phyloP scores from a whole-genome alignment of 1,140 invertebrate species.

The Melitaea cinxia region DNA sequence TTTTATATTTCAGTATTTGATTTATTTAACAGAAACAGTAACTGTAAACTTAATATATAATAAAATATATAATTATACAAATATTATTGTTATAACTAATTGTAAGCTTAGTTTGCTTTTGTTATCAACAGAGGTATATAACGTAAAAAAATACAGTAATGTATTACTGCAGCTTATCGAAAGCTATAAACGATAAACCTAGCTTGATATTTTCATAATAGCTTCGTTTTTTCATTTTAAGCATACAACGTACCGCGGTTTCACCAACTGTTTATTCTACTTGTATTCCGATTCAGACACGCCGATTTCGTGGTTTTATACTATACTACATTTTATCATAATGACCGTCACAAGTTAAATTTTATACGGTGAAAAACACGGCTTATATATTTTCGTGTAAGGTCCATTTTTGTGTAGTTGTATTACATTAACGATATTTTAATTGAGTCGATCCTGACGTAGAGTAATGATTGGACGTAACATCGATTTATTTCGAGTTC shows the following conservation, averaged over 20 bases:
- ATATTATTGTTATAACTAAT: no score
- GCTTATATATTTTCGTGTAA: conserved; percentile 47
- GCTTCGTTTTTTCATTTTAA: conserved; percentile 58
- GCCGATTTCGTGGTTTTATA: conserved; percentile 80
- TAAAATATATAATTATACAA: no score
- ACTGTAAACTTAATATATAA: no score
- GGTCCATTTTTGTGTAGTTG: conserved; percentile 60
- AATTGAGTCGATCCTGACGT: conserved; percentile 80
- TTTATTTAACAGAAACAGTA: no score
- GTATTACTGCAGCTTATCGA: not conserved
- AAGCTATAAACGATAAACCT: not conserved
- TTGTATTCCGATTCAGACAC: conserved; percentile 78
- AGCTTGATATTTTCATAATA: conserved; percentile 39
- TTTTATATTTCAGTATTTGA: no score
- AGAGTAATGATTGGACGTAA: conserved; percentile 81
- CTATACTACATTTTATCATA: conserved; percentile 77
- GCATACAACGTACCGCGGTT: conserved; percentile 56
- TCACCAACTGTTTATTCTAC: conserved; percentile 77
- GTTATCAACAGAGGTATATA: no score
- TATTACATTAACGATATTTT: conserved; percentile 80
- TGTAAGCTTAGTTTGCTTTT: no score
- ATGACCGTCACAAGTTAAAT: conserved; percentile 75
- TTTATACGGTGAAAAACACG: conserved; percentile 40
- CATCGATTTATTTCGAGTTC: conserved; percentile 81
- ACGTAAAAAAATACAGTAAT: no score